These are phyloP conservation scores for Coelopa pilipes DNA, from an alignment of 2,888 invertebrate species.

Conservation along the genomic window DNA sequence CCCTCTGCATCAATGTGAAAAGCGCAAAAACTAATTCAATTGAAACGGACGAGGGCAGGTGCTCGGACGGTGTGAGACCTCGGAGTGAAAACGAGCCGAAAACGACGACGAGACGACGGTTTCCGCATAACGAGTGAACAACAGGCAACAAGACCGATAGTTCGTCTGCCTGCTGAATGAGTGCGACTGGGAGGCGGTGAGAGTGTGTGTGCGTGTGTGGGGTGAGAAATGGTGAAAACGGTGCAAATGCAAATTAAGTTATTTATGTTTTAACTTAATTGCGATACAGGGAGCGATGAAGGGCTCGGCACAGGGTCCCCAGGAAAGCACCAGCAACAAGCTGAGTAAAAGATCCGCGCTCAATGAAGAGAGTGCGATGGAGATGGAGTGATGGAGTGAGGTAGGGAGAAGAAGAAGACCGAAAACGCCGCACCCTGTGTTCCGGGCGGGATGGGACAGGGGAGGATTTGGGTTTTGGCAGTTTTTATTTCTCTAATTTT, in stretches of 20 bases:
- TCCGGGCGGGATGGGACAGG: too few species aligned
- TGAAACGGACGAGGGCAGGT: slow-evolving; percentile 6
- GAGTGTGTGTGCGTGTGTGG: slow-evolving; percentile 1
- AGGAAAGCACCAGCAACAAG: too few species aligned
- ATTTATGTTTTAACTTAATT: slow-evolving; percentile 32
- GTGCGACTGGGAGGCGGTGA: too few species aligned
- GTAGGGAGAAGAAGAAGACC: too few species aligned
- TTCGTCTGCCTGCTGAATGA: not conserved
- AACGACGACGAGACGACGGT: not conserved
- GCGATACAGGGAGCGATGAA: slow-evolving; percentile 18
- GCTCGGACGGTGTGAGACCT: slow-evolving; percentile 9
- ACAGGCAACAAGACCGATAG: not conserved
- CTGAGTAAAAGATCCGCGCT: too few species aligned
- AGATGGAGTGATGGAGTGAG: too few species aligned
- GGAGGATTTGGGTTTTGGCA: not conserved
- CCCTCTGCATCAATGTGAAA: slow-evolving; percentile 8
- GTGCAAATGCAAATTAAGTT: slow-evolving; percentile 31
- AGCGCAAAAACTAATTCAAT: slow-evolving; percentile 5
- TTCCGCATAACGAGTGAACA: not conserved
- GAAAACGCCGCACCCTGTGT: not conserved
- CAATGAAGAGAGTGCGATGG: too few species aligned
- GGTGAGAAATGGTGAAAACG: not conserved
- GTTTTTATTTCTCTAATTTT: not conserved
- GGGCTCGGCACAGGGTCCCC: too few species aligned
- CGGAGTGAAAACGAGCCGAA: slow-evolving; percentile 6